phyloP scores from a whole-genome alignment of 2,888 invertebrate genomes.

The Bugula neritina region DNA sequence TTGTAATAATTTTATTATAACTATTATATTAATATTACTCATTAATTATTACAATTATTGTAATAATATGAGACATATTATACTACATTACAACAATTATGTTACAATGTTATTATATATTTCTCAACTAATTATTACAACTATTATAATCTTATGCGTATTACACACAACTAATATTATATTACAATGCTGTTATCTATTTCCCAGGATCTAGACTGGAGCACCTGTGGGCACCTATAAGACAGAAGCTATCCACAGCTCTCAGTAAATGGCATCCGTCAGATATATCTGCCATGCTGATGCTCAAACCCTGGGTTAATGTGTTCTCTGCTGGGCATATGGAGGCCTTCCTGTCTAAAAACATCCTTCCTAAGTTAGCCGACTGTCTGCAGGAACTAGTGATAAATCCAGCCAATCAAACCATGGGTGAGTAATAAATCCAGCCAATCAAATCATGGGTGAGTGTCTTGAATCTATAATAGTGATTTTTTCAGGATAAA shows the following conservation, averaged over 20 bases:
- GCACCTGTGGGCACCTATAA: conserved; percentile 77
- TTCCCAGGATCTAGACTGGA: conserved; percentile 51
- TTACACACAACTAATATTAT: no score
- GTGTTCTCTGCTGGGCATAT: conserved; percentile 67
- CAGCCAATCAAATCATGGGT: conserved; percentile 50
- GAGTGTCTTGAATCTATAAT: no score
- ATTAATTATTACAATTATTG: no score
- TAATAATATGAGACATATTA: no score
- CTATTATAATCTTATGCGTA: no score
- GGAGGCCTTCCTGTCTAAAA: conserved; percentile 74
- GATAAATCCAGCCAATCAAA: conserved; percentile 51
- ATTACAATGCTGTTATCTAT: no score
- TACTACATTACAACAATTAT: no score
- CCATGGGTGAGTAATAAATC: conserved; percentile 40
- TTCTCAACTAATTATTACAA: no score
- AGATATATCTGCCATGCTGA: conserved; percentile 82
- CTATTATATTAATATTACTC: no score
- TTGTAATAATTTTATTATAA: no score
- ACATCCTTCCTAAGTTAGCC: conserved; percentile 56
- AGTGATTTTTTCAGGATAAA: no score
- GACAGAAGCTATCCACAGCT: conserved; percentile 82
- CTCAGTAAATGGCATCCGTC: conserved; percentile 91
- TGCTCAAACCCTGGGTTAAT: conserved; percentile 81
- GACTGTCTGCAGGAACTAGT: conserved; percentile 46
- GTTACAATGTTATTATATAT: no score